These are phyloP conservation scores for Drosophila lacteicornis DNA, from an alignment of 1,140 invertebrate species.

Conservation along the genomic window DNA sequence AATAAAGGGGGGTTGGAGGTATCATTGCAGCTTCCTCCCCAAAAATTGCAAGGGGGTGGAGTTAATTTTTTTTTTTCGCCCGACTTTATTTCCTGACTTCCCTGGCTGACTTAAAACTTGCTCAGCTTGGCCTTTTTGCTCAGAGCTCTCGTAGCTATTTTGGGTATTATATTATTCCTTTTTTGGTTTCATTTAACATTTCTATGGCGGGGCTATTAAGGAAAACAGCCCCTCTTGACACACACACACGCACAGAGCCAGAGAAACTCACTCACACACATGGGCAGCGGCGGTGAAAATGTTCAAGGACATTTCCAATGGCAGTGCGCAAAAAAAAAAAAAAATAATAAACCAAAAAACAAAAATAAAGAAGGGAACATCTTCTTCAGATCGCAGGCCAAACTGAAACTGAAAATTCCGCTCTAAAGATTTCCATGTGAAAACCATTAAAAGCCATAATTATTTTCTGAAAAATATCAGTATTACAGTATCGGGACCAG, in stretches of 20 bases:
- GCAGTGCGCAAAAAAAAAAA: constrained; percentile 52
- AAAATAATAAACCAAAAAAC: not conserved
- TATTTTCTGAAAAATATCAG: constrained; percentile 32
- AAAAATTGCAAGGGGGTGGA: not conserved
- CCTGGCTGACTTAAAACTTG: constrained; percentile 1
- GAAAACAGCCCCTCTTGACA: constrained; percentile 52
- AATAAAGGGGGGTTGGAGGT: not conserved
- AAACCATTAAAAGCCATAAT: constrained; percentile 62
- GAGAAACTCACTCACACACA: constrained; percentile 13
- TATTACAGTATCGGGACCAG: constrained; percentile 31
- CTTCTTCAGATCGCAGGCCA: constrained; percentile 26
- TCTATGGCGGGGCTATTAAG: constrained; percentile 21
- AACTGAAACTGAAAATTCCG: constrained; percentile 14
- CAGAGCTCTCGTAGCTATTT: not conserved
- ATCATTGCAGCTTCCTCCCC: constrained; percentile 12
- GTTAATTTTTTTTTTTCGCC: not conserved
- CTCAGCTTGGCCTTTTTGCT: constrained; percentile 4
- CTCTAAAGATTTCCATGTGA: constrained; percentile 47
- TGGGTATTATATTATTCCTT: constrained; percentile 20
- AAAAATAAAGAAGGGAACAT: constrained; percentile 20
- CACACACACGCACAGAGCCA: constrained; percentile 5
- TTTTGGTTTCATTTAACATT: constrained; percentile 31
- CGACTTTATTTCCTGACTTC: constrained; percentile 20
- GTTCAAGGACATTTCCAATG: constrained; percentile 71
- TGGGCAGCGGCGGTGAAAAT: constrained; percentile 20